Evolutionary conservation across 2,797 vertebrate genomes (phyloP).

Genomic region (Lepus oiostolus): DNA sequence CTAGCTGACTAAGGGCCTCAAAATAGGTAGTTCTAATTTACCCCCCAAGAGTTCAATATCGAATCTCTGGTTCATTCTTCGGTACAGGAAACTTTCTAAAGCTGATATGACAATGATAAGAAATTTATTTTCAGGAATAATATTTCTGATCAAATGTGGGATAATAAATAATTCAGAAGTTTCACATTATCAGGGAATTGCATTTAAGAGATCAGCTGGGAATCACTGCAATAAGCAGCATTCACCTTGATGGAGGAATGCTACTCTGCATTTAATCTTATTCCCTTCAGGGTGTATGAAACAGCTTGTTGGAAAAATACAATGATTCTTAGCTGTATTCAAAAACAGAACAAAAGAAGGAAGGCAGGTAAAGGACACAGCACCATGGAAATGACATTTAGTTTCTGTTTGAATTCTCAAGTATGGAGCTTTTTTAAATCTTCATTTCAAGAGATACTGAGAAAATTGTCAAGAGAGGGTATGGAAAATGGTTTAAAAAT

Average conservation of each 20-base stretch:
- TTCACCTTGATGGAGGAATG: conserved; percentile 89
- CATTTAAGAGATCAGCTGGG: conserved; percentile 89
- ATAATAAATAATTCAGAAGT: conserved; percentile 91
- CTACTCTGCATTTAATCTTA: conserved; percentile 89
- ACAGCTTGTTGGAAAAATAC: conserved; percentile 88
- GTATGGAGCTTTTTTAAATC: conserved; percentile 72
- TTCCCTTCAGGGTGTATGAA: conserved; percentile 89
- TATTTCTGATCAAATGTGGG: conserved; percentile 89
- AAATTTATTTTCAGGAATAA: conserved; percentile 90
- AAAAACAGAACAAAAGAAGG: conserved; percentile 79
- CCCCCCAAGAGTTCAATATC: conserved; percentile 79
- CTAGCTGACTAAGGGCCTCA: conserved; percentile 74
- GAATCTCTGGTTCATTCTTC: conserved; percentile 85
- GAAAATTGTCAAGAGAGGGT: conserved; percentile 74
- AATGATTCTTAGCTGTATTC: conserved; percentile 87
- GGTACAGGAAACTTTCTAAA: conserved; percentile 88
- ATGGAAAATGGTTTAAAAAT: conserved; percentile 50
- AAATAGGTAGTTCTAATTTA: conserved; percentile 72
- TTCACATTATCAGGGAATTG: conserved; percentile 90
- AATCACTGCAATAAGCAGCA: conserved; percentile 88
- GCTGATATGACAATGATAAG: conserved; percentile 87
- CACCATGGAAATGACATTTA: conserved; percentile 85
- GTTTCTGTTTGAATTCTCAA: conserved; percentile 83
- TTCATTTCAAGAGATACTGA: conserved; percentile 82
- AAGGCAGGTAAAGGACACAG: conserved; percentile 85